phyloP scores from a whole-genome alignment of 1,140 invertebrate species.

The Thereuonema tuberculata region DNA sequence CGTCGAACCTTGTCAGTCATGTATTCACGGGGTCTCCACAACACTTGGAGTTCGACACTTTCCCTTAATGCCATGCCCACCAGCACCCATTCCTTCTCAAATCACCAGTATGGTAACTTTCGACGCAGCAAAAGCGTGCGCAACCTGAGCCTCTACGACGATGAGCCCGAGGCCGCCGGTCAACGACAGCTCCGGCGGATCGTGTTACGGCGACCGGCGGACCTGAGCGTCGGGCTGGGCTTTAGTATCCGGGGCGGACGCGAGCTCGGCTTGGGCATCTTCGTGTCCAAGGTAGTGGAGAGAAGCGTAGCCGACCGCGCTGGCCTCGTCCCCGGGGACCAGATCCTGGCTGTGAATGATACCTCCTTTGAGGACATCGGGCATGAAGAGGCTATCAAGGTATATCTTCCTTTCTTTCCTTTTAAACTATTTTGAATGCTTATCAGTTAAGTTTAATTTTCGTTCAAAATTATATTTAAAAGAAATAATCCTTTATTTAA shows the following conservation, averaged over 20 bases:
- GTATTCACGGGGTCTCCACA: no score
- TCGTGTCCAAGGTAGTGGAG: slow-evolving; percentile 73
- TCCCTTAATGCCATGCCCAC: not conserved
- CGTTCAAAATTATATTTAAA: no score
- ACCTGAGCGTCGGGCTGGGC: not conserved
- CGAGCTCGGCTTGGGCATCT: slow-evolving; percentile 53
- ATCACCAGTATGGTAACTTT: not conserved
- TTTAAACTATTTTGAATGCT: not conserved
- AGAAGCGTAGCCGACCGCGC: slow-evolving; percentile 69
- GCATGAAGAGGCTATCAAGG: slow-evolving; percentile 75
- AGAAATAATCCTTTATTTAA: no score
- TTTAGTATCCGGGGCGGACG: slow-evolving; percentile 10
- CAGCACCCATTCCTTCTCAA: not conserved
- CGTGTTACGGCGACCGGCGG: not conserved
- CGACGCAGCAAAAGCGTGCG: slow-evolving; percentile 7
- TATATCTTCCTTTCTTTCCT: slow-evolving; percentile 35
- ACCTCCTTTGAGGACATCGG: slow-evolving; percentile 72
- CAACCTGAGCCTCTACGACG: not conserved
- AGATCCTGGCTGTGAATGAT: slow-evolving; percentile 75
- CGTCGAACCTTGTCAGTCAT: no score
- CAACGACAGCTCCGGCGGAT: not conserved
- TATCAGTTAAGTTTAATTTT: no score
- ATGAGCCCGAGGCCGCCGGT: not conserved
- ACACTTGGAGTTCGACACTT: slow-evolving; percentile 1
- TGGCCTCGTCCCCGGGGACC: slow-evolving; percentile 69